Percentiles rank a stretch among this genome's conserved stretches.
Evolutionary conservation across 2,113 vertebrate genomes (phyloP).

Genomic region (Cephalophus harveyi): DNA sequence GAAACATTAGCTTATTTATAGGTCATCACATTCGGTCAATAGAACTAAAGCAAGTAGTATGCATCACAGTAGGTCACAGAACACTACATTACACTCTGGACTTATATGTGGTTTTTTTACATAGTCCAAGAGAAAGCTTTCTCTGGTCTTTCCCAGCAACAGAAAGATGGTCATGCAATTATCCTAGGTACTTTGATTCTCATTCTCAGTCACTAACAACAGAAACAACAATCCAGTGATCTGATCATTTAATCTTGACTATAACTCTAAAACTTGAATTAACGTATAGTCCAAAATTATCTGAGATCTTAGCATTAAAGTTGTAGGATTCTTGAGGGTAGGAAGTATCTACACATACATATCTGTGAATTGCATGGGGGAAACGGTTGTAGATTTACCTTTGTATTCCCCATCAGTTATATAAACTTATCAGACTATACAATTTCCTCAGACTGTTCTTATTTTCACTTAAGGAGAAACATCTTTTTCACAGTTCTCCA

Average conservation of each 20-base stretch:
- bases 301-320: not conserved
- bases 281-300: not conserved
- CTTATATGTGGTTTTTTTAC: not conserved
- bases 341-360: not conserved
- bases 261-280: not conserved
- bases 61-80: not conserved
- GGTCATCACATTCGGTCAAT: not conserved
- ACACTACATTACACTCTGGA: not conserved
- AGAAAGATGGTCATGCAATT: not conserved
- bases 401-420: not conserved
- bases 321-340: not conserved
- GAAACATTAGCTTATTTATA: not conserved
- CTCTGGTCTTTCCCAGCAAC: not conserved
- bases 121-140: not conserved
- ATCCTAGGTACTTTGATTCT: not conserved
- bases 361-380: not conserved
- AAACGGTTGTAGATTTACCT: not conserved
- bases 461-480: not conserved
- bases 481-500: not conserved
- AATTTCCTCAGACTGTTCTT: not conserved
- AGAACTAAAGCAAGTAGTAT: not conserved
- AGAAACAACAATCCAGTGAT: not conserved
- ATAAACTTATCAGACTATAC: not conserved
- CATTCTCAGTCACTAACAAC: not conserved
- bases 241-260: not conserved